These are phyloP conservation scores for Caenorhabditis afra DNA, from an alignment of 2,888 invertebrate species.

Conservation along the genomic window DNA sequence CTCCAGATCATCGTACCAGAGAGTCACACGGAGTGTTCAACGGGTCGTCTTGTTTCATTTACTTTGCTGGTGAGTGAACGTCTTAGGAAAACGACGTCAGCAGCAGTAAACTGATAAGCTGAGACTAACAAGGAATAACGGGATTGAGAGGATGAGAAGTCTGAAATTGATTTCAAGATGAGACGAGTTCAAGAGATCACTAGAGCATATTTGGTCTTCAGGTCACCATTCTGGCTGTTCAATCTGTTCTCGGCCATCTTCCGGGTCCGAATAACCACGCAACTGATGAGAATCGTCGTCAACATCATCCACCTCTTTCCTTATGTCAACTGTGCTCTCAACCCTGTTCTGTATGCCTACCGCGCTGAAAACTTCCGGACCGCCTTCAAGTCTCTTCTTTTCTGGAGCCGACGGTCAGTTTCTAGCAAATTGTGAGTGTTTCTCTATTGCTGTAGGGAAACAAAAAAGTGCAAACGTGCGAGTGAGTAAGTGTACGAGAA, in stretches of 20 bases:
- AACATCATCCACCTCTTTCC: slow-evolving; percentile 79
- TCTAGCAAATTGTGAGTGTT: slow-evolving; percentile 50
- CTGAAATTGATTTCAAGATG: no score
- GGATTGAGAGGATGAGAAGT: no score
- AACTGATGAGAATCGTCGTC: slow-evolving; percentile 77
- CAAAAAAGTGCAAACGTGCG: slow-evolving; percentile 30
- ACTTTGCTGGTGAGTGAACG: slow-evolving; percentile 74
- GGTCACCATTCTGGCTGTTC: slow-evolving; percentile 80
- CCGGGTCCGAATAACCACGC: slow-evolving; percentile 73
- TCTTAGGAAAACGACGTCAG: no score
- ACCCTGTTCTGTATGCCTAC: slow-evolving; percentile 78
- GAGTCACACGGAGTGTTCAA: slow-evolving; percentile 79
- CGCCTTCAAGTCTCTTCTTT: slow-evolving; percentile 76
- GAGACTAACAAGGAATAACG: no score
- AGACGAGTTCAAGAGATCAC: not conserved
- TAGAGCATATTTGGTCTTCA: slow-evolving; percentile 8
- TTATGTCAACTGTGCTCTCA: slow-evolving; percentile 80
- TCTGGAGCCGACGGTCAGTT: slow-evolving; percentile 62
- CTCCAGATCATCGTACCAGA: slow-evolving; percentile 76
- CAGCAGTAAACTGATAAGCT: not conserved
- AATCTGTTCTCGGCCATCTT: slow-evolving; percentile 78
- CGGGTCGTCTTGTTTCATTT: slow-evolving; percentile 80
- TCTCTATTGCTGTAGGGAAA: slow-evolving; percentile 1
- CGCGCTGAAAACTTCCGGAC: slow-evolving; percentile 78
- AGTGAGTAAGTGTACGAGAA: slow-evolving; percentile 13